Evolutionary conservation across 2,888 invertebrate genomes (phyloP).

Genomic region (Lydus trimaculatus): DNA sequence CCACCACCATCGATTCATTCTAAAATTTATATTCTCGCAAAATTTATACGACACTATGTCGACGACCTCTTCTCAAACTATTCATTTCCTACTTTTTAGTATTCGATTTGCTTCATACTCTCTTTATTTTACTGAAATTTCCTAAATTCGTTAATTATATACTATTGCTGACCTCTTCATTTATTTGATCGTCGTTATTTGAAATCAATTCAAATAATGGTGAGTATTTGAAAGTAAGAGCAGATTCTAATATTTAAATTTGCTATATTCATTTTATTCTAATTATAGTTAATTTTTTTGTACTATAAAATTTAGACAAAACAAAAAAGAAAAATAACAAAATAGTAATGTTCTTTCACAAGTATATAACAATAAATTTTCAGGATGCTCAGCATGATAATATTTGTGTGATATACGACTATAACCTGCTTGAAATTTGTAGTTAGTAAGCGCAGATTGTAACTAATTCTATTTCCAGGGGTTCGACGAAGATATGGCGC

Average conservation of each 20-base stretch:
- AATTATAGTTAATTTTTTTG: background rate
- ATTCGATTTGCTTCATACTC: constrained; percentile 26
- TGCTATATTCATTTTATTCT: background rate
- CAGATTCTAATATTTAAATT: too few species aligned
- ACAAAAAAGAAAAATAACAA: background rate
- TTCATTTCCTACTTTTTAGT: constrained; percentile 35
- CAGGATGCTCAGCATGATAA: constrained; percentile 1
- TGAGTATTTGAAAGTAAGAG: too few species aligned
- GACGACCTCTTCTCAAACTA: constrained; percentile 35
- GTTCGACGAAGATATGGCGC: constrained; percentile 50
- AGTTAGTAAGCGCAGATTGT: constrained; percentile 11
- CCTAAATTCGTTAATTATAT: constrained; percentile 1
- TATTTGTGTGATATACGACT: constrained; percentile 8
- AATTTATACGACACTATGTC: constrained; percentile 48
- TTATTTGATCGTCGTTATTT: background rate
- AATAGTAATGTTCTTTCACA: background rate
- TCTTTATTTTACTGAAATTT: constrained; percentile 4
- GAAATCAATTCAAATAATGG: background rate
- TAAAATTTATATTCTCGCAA: constrained; percentile 49
- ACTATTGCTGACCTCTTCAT: background rate
- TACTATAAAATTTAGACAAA: background rate
- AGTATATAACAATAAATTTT: constrained; percentile 6
- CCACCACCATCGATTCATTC: constrained; percentile 51
- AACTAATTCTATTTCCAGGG: constrained; percentile 41
- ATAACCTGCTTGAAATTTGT: constrained; percentile 10